phyloP scores from a whole-genome alignment of 2,113 vertebrate genomes.

The Isichthys henryi region DNA sequence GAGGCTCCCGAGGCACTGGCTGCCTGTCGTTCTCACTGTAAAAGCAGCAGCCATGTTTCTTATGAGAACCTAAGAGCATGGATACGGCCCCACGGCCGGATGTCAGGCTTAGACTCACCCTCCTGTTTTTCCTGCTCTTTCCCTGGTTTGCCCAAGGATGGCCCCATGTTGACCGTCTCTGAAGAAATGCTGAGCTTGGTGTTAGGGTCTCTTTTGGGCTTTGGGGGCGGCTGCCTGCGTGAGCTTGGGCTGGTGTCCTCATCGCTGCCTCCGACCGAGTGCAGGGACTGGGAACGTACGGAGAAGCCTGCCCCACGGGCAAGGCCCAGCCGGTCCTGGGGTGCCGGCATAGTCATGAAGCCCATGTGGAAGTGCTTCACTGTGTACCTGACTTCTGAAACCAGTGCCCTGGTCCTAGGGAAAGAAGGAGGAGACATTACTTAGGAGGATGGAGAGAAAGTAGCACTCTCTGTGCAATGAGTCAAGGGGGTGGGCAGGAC shows the following conservation, averaged over 20 bases:
- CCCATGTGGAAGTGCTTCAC: slow-evolving; percentile 93
- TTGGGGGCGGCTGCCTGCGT: slow-evolving; percentile 89
- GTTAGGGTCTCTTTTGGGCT: slow-evolving; percentile 90
- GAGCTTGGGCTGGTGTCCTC: slow-evolving; percentile 83
- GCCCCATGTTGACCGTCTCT: slow-evolving; percentile 83
- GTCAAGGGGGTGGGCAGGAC: neutral
- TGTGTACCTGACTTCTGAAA: slow-evolving; percentile 65
- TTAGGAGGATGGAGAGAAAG: neutral
- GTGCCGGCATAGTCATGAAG: slow-evolving; percentile 90
- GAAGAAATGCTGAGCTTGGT: slow-evolving; percentile 96
- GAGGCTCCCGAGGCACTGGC: neutral
- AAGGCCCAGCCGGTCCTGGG: slow-evolving; percentile 80
- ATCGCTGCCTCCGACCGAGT: slow-evolving; percentile 86
- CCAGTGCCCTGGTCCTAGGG: slow-evolving; percentile 74
- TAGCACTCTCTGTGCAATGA: neutral
- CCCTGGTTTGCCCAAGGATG: slow-evolving; percentile 62
- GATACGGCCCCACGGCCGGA: neutral
- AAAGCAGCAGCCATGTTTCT: neutral
- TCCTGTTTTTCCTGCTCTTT: slow-evolving; percentile 65
- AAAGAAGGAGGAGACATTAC: slow-evolving; percentile 8
- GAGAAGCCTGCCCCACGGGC: slow-evolving; percentile 82
- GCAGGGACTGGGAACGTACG: slow-evolving; percentile 90
- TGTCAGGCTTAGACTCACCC: slow-evolving; percentile 42
- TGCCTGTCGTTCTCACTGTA: neutral
- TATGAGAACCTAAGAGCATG: neutral